A percentile compares a stretch with the other conserved stretches of the same genome.
Evolutionary conservation across 1,140 invertebrate genomes (phyloP).

Genomic region (Halyomorpha halys): DNA sequence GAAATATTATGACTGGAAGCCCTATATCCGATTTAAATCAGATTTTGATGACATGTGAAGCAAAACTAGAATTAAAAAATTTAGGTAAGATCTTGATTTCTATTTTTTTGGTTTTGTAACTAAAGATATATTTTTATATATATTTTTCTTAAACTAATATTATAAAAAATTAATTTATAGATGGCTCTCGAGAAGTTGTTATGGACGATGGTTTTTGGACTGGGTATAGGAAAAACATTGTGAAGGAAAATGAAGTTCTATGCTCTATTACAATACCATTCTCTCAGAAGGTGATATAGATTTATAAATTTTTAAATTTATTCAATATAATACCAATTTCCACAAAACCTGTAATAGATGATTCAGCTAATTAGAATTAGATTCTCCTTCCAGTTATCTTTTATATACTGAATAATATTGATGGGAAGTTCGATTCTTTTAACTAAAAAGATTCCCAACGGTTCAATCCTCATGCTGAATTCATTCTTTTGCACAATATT

Average conservation of each 20-base stretch:
- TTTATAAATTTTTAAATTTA: neutral
- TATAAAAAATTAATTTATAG: constrained; percentile 21
- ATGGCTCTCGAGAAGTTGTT: constrained; percentile 46
- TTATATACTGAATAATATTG: too few relatives aligned
- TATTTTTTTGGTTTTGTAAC: neutral
- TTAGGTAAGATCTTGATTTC: constrained; percentile 35
- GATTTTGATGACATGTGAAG: constrained; percentile 68
- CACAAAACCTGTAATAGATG: too few relatives aligned
- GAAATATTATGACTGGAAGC: constrained; percentile 92
- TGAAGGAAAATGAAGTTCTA: constrained; percentile 68
- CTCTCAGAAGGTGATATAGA: constrained; percentile 36
- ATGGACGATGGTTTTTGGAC: constrained; percentile 82
- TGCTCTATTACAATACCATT: constrained; percentile 60
- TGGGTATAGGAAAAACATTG: constrained; percentile 70
- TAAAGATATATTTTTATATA: neutral
- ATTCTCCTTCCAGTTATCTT: too few relatives aligned
- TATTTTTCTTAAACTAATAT: neutral
- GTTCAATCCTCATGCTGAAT: too few relatives aligned
- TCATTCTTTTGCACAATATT: too few relatives aligned
- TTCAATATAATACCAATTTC: too few relatives aligned
- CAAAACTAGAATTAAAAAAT: constrained; percentile 44
- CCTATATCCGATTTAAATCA: constrained; percentile 94
- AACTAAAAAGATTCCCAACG: too few relatives aligned
- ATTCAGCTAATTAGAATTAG: too few relatives aligned
- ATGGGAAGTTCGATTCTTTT: too few relatives aligned